Evolutionary conservation across 2,113 vertebrate species (phyloP).

Genomic region (Chamaetylas fuelleborni): DNA sequence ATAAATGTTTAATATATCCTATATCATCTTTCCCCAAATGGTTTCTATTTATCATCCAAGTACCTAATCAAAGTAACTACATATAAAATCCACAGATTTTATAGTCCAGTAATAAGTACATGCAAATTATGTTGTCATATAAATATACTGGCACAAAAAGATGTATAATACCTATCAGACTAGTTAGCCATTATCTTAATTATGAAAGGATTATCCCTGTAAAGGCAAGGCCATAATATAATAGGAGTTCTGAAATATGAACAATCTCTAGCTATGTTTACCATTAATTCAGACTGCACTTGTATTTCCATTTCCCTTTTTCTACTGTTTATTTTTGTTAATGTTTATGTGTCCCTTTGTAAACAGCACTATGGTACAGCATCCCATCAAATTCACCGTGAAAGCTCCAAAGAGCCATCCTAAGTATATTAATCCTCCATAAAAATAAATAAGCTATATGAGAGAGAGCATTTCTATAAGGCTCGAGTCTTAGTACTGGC

Average conservation of each 20-base stretch:
- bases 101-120: constrained; percentile 49
- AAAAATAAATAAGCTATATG: constrained; percentile 73
- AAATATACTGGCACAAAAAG: constrained; percentile 20
- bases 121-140: constrained; percentile 55
- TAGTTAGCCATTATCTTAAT: constrained; percentile 49
- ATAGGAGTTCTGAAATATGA: constrained; percentile 39
- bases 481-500: constrained; percentile 12
- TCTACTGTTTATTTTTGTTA: constrained; percentile 50
- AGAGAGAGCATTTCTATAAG: constrained; percentile 21
- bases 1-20: constrained; percentile 55
- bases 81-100: constrained; percentile 44
- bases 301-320: constrained; percentile 40
- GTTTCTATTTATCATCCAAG: constrained; percentile 41
- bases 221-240: constrained; percentile 26
- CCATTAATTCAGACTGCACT: constrained; percentile 31
- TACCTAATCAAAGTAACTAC: constrained; percentile 48
- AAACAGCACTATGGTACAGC: neutral
- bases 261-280: constrained; percentile 31
- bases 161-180: constrained; percentile 49
- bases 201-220: constrained; percentile 30
- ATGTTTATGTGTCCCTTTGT: constrained; percentile 58
- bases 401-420: constrained; percentile 58
- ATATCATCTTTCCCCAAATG: constrained; percentile 48
- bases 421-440: constrained; percentile 70
- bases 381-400: constrained; percentile 31